Conservation (phyloP, 2,888 invertebrate genomes). For the Tridacna gigas region DNA sequence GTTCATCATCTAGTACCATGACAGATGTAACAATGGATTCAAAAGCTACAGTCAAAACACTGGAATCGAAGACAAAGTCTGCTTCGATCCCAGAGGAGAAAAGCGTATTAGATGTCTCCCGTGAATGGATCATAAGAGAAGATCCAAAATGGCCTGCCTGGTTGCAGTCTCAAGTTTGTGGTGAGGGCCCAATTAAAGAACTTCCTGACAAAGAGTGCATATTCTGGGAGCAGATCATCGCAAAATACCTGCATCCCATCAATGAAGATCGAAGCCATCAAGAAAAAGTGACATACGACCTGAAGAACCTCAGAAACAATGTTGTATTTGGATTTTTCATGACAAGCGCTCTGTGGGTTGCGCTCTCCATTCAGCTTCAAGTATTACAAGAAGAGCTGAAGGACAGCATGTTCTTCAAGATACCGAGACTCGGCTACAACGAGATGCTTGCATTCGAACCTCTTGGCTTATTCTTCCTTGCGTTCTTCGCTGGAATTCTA, state of each 20-base stretch:
- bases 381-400: conserved; percentile 89
- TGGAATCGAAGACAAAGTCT: not conserved
- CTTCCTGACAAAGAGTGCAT: conserved; percentile 91
- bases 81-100: not conserved
- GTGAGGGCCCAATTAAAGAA: conserved; percentile 95
- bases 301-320: conserved; percentile 76
- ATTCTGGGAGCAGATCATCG: conserved; percentile 98
- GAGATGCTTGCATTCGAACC: conserved; percentile 79
- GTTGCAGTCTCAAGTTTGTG: conserved; percentile 95
- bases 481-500: conserved; percentile 98
- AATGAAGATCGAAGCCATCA: conserved; percentile 92
- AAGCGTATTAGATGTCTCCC: conserved; percentile 16
- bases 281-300: conserved; percentile 71
- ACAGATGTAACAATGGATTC: conserved; percentile 25
- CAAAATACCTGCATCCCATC: conserved; percentile 96
- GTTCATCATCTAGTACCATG: conserved; percentile 36
- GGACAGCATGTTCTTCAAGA: conserved; percentile 85
- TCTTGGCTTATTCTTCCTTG: conserved; percentile 95
- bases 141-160: conserved; percentile 95
- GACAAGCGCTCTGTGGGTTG: conserved; percentile 98
- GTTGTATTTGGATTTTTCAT: conserved; percentile 88
- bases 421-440: conserved; percentile 66
- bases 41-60: not conserved
- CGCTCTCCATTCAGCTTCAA: conserved; percentile 98
- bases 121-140: conserved; percentile 85